Evolutionary conservation across 2,797 vertebrate species (phyloP).

Genomic region (Melanotaenia nigrans): DNA sequence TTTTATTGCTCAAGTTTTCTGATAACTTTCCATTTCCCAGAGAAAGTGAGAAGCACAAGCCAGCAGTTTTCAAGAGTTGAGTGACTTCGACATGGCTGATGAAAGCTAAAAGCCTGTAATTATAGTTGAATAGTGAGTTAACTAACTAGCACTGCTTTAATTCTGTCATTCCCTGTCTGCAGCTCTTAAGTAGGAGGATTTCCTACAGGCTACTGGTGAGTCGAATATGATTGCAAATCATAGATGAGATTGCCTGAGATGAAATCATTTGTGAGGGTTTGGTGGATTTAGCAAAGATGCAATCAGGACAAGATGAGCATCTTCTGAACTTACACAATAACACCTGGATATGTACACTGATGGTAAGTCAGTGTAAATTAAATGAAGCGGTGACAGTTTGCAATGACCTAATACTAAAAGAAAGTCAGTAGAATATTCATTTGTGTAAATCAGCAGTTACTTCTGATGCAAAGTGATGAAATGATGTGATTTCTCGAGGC

Average conservation of each 20-base stretch:
- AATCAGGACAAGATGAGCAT: slow-evolving; percentile 48
- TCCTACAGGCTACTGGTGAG: slow-evolving; percentile 23
- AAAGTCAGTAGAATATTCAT: slow-evolving; percentile 8
- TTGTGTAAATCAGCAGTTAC: background rate
- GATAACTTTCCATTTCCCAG: slow-evolving; percentile 11
- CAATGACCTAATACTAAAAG: slow-evolving; percentile 18
- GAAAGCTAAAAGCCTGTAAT: slow-evolving; percentile 58
- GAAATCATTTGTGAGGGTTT: slow-evolving; percentile 45
- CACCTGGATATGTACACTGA: background rate
- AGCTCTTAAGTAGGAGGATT: slow-evolving; percentile 47
- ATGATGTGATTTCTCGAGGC: background rate
- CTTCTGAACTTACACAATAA: slow-evolving; percentile 15
- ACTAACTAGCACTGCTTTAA: slow-evolving; percentile 54
- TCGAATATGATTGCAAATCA: slow-evolving; percentile 38
- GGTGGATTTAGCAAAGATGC: slow-evolving; percentile 41
- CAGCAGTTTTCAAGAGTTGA: slow-evolving; percentile 10
- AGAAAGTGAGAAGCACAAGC: background rate
- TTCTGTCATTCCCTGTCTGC: slow-evolving; percentile 35
- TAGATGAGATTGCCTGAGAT: slow-evolving; percentile 22
- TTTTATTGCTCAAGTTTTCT: slow-evolving; percentile 11
- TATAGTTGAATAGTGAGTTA: slow-evolving; percentile 63
- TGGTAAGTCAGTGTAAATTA: background rate
- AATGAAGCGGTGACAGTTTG: slow-evolving; percentile 39
- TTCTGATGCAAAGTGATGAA: slow-evolving; percentile 26
- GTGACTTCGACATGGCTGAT: slow-evolving; percentile 24